Evolutionary conservation across 2,888 invertebrate species (phyloP).

Genomic region (Beris morrisii): DNA sequence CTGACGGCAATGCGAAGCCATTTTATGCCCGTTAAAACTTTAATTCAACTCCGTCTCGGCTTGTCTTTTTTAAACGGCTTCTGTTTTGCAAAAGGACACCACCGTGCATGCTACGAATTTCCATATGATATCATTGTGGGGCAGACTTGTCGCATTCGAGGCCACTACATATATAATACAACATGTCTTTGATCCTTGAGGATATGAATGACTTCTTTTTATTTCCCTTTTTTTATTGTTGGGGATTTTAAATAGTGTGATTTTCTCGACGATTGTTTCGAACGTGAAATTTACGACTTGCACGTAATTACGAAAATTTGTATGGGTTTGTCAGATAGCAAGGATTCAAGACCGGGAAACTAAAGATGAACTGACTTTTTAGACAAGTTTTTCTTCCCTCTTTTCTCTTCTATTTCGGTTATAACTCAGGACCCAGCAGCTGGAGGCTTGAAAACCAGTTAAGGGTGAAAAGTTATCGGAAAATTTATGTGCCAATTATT

Average conservation of each 20-base stretch:
- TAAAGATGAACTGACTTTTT: no score
- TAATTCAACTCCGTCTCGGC: no score
- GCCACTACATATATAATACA: not conserved
- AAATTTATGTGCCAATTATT: constrained; percentile 33
- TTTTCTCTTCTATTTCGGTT: not conserved
- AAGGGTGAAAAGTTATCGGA: constrained; percentile 10
- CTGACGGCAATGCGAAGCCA: no score
- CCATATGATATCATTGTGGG: no score
- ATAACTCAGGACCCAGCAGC: constrained; percentile 3
- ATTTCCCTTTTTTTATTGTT: constrained; percentile 21
- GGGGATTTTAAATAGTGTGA: not conserved
- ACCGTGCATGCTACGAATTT: no score
- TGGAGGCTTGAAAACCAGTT: not conserved
- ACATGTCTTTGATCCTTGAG: constrained; percentile 13
- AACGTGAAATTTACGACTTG: constrained; percentile 34
- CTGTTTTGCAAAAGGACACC: no score
- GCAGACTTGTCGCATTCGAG: no score
- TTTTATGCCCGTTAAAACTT: no score
- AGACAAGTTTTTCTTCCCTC: no score
- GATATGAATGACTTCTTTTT: constrained; percentile 18
- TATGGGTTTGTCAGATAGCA: constrained; percentile 5
- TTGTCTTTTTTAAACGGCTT: no score
- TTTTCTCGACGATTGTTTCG: constrained; percentile 22
- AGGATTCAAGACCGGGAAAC: not conserved
- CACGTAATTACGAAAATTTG: constrained; percentile 37